Evolutionary conservation across 2,797 vertebrate species (phyloP), one percentile per base, ranked within the genome.

Genomic region (Harpagifer antarcticus): DNA sequence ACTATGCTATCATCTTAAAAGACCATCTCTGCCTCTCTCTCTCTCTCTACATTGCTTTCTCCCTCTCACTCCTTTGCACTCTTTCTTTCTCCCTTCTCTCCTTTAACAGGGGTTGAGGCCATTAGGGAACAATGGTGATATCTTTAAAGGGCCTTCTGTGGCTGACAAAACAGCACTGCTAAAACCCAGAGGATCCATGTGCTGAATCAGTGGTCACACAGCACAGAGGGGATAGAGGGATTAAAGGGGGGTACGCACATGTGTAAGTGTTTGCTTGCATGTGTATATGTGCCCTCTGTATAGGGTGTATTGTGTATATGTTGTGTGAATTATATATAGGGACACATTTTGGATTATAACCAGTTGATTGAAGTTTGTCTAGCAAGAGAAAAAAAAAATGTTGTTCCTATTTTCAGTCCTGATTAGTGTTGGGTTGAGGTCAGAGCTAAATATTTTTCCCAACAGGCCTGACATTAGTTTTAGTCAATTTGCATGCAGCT

Each of bases 131-230:
- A 83, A 84, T 86, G 74, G 83, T 78, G 86, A 88, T 88, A 87
- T 90, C 84, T 90, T 88, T 83, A 91, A 89, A 90, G 85, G 84
- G 79, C 82, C 86, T 86, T 90, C 80, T 85, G 77, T 85, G 83
- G 73, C 69, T 84, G 76, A 81, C 65, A 88, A 80, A 86, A 79
- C 63, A 83, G 74, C 72, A 23, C 48, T 76, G 79, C 74, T 81
- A 90, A 89, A 88, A 81, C 86, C 82, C 78, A 68, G 73, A 77
- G 83, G 88, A 85, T 68, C 71, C 66, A 81, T 90, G 86, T 79
- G 81, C 83, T 82, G 72, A 92, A 89, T 86, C 85, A 87, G 68
- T 85, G 85, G 86, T 74, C 88, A 78, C 85, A 81, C 78, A 76
- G 68, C 74, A 72, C 72, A 78, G 70, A 88, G 78, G 85, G 77